Evolutionary conservation across 2,797 vertebrate species (phyloP), one percentile per base, ranked within the genome.

Genomic region (Botia kubotai): DNA sequence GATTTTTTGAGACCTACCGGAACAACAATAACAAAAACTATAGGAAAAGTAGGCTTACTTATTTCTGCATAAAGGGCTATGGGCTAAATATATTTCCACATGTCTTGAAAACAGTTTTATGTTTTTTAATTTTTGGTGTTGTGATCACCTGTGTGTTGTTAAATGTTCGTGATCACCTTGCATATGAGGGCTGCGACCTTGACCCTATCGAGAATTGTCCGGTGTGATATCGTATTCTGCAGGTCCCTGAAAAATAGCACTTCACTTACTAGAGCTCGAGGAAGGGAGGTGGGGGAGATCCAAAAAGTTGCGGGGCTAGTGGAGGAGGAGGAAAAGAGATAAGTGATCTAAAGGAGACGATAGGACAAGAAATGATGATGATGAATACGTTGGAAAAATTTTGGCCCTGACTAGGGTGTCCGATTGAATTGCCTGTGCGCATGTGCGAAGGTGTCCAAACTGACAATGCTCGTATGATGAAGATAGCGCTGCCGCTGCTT

Each of bases 361-460:
- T 94, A 95, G 95, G 95, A 96, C 93, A 92, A 92, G 92, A 93
- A 93, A 90, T 93, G 96, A 96, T 96, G 97, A 96, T 94, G 95
- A 95, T 97, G 97, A 98, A 97, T 97, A 96, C 97, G 96, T 96
- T 95, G 96, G 95, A 97, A 98, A 98, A 95, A 98, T 98, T 97
- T 87, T 97, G 97, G 97, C 96, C 96, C 95, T 93, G 95, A 95
- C 94, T 96, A 95, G 96, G 97, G 97, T 98, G 97, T 98, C 97
- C 98, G 97, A 98, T 98, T 97, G 97, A 97, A 97, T 92, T 96
- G 96, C 96, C 95, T 98, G 96, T 98, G 97, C 97, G 97, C 97
- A 98, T 98, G 97, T 98, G 97, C 97, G 95, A 97, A 98, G 97
- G 97, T 98, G 97, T 98, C 97, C 96, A 94, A 97, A 98, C 96